Evolutionary conservation across 2,113 vertebrate species (phyloP).

Genomic region (Phaethon lepturus): DNA sequence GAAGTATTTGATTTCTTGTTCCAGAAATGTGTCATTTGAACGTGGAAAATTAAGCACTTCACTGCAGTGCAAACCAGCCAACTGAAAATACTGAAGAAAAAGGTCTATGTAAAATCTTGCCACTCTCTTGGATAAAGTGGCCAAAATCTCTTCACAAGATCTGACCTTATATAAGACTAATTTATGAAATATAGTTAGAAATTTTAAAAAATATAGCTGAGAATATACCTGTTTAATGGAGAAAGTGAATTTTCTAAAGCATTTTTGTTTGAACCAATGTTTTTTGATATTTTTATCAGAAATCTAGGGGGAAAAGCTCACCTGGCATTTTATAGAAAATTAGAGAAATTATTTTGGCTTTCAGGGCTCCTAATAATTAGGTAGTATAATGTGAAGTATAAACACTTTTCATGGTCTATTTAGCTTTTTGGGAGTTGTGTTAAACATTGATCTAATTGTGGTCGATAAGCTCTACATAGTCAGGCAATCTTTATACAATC

Average conservation of each 20-base stretch:
- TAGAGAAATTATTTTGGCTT: neutral
- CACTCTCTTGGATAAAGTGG: neutral
- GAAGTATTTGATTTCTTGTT: neutral
- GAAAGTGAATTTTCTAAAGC: neutral
- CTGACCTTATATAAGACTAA: neutral
- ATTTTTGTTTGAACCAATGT: neutral
- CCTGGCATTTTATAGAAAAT: neutral
- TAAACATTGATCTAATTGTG: neutral
- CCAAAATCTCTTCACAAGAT: neutral
- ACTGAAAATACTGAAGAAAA: neutral
- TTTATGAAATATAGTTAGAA: neutral
- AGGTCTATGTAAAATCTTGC: neutral
- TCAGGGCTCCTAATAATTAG: neutral
- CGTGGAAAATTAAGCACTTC: neutral
- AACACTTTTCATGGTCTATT: neutral
- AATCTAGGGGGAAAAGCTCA: neutral
- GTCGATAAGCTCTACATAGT: neutral
- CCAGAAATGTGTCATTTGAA: neutral
- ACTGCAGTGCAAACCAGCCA: neutral
- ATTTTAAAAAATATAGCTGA: neutral
- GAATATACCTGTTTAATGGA: neutral
- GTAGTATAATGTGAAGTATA: neutral
- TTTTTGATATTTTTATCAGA: neutral
- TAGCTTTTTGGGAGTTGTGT: neutral
- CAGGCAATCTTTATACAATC: neutral